Conservation (phyloP, 2,888 invertebrate genomes). For the Branchellion lobata region DNA sequence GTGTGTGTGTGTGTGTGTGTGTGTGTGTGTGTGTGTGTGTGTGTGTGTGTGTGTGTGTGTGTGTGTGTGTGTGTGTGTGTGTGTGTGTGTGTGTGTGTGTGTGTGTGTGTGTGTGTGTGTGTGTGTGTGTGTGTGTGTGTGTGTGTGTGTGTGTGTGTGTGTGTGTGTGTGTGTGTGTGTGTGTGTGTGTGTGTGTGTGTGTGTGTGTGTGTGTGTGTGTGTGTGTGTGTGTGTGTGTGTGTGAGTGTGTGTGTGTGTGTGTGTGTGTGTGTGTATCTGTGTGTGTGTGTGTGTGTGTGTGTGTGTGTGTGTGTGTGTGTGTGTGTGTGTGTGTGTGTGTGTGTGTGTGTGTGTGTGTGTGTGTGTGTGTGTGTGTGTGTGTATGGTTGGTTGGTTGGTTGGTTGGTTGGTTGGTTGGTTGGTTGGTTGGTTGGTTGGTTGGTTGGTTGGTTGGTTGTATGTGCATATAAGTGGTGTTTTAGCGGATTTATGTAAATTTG, state of each 20-base stretch:
- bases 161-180: conserved; percentile 33
- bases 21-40: conserved; percentile 7
- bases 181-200: conserved; percentile 27
- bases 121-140: conserved; percentile 13
- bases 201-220: background rate
- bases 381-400: conserved; percentile 18
- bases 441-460: too few relatives aligned
- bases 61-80: conserved; percentile 32
- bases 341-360: conserved; percentile 23
- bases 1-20: background rate
- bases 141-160: conserved; percentile 32
- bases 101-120: background rate
- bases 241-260: conserved; percentile 28
- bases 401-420: background rate
- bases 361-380: conserved; percentile 35
- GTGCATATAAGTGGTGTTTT: background rate
- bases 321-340: conserved; percentile 1
- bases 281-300: conserved; percentile 27
- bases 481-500: background rate
- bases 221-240: conserved; percentile 13
- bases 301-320: conserved; percentile 3
- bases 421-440: too few relatives aligned
- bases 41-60: conserved; percentile 35
- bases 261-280: conserved; percentile 35
- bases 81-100: conserved; percentile 27